Evolutionary conservation across 2,888 invertebrate species (phyloP), one percentile per base, ranked within the genome.

Genomic region (Exephanes ischioxanthus): DNA sequence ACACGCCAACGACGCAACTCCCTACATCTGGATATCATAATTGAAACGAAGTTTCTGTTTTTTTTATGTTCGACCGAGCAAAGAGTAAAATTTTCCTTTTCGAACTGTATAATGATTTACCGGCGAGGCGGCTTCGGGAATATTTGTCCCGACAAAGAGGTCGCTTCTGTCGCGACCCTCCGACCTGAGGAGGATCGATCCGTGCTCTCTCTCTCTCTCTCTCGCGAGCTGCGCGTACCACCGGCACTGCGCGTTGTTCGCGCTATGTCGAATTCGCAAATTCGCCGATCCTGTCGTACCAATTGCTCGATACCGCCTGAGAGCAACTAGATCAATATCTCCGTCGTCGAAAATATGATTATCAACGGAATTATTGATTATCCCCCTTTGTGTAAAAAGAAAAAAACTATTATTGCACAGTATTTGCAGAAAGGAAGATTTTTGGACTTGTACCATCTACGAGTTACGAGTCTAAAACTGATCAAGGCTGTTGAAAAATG

Each of bases 171-270:
- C 87, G 86, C 87, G 85, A 84, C 81, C 86, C 87, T 87, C 86
- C 87, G 87, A 88, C 89, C 86, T 89, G 88, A 90, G 88, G 90
- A 90, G 89, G 89, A 92, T 92, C 92, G 92, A 92, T 92, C 92
- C 90, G 86, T 83, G 88, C 80, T 88, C 88, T 37, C 37, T 7
- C 6, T 37, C 37, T 73, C 77, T 73, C 76, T 71, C 84, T 77
- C 77, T 80, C 53, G 73, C 77, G 82, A 86, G 77, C 66, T 80
- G 61, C 80, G 30, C 72, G 76, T 19, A 80, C 80, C 68, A 70
- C 58, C 79, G 67, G 37, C 55, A n/a, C 30, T 63, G 61, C 73
- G 61, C 71, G 71, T 66, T 33, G 71, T 66, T 33, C 30, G 14
- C 22, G 14, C 81, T 33, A 70, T 53, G 61, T 51, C 14, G 51